Evolutionary conservation across 2,888 invertebrate species (phyloP).

Genomic region (Parnassius mnemosyne): DNA sequence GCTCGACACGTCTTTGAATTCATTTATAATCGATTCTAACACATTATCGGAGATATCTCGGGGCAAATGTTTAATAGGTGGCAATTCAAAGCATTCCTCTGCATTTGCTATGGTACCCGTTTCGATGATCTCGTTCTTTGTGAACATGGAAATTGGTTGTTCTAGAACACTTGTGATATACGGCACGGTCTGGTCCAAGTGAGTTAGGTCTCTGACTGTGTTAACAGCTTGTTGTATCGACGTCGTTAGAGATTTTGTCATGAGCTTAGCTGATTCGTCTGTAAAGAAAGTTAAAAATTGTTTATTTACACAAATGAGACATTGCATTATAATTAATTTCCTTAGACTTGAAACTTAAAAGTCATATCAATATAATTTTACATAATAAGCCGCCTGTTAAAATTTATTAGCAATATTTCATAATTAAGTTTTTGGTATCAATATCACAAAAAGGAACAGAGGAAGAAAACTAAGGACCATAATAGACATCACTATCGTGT

Average conservation of each 20-base stretch:
- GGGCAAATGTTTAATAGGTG: constrained; percentile 79
- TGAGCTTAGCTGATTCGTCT: constrained; percentile 61
- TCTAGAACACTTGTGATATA: constrained; percentile 68
- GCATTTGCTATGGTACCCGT: constrained; percentile 76
- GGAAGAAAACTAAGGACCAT: no score
- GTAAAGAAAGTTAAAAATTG: constrained; percentile 29
- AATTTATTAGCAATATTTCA: constrained; percentile 14
- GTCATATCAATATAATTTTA: no score
- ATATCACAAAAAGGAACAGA: no score
- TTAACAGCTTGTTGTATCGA: constrained; percentile 71
- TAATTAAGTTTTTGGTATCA: not conserved
- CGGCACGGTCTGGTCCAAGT: constrained; percentile 62
- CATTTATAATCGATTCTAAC: constrained; percentile 67
- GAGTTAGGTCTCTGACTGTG: constrained; percentile 65
- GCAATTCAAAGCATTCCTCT: constrained; percentile 88
- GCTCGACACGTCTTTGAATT: constrained; percentile 60
- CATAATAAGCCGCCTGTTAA: constrained; percentile 8
- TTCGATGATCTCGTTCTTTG: constrained; percentile 55
- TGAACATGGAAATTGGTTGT: constrained; percentile 62
- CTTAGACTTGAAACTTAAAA: no score
- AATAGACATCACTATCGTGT: no score
- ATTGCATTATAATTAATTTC: no score
- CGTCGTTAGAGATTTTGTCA: constrained; percentile 69
- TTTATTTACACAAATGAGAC: no score
- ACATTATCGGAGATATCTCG: constrained; percentile 66